Percentiles rank a stretch among this genome's conserved stretches.
Conservation (phyloP, 2,888 invertebrate species). For the Catocala sponsa region DNA sequence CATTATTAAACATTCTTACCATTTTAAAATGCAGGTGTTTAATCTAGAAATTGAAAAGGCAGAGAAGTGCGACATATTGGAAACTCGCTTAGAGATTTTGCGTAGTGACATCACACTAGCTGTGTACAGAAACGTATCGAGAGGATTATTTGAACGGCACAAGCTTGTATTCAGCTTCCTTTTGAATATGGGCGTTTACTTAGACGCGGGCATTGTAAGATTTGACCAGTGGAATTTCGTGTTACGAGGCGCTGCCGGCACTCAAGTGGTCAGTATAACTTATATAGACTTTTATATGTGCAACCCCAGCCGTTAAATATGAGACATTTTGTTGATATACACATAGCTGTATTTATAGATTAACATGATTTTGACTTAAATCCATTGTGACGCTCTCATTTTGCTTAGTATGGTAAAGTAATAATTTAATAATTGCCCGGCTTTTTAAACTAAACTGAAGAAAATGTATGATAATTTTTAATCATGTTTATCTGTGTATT, state of each 20-base stretch:
- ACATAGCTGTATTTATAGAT: not conserved
- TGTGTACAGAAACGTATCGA: slow-evolving; percentile 95
- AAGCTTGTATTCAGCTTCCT: slow-evolving; percentile 96
- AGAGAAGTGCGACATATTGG: slow-evolving; percentile 90
- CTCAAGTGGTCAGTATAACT: slow-evolving; percentile 73
- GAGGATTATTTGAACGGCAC: slow-evolving; percentile 96
- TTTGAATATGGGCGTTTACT: slow-evolving; percentile 92
- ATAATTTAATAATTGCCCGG: too few relatives aligned
- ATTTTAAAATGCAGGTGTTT: slow-evolving; percentile 89
- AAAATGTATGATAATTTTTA: too few relatives aligned
- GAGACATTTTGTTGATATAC: too few relatives aligned
- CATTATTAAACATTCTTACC: not conserved
- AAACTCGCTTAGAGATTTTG: slow-evolving; percentile 90
- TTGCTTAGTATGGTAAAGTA: too few relatives aligned
- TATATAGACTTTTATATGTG: too few relatives aligned
- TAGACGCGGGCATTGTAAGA: slow-evolving; percentile 88
- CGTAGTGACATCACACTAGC: slow-evolving; percentile 93
- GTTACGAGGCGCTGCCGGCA: slow-evolving; percentile 91
- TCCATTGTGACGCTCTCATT: too few relatives aligned
- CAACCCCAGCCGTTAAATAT: too few relatives aligned
- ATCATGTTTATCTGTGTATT: too few relatives aligned
- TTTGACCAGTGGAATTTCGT: slow-evolving; percentile 93
- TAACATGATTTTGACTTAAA: too few relatives aligned
- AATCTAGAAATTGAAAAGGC: slow-evolving; percentile 93
- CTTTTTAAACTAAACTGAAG: too few relatives aligned